These are phyloP conservation scores for Chlamydotis undulata DNA, from an alignment of 2,113 vertebrate genomes.

Conservation along the genomic window DNA sequence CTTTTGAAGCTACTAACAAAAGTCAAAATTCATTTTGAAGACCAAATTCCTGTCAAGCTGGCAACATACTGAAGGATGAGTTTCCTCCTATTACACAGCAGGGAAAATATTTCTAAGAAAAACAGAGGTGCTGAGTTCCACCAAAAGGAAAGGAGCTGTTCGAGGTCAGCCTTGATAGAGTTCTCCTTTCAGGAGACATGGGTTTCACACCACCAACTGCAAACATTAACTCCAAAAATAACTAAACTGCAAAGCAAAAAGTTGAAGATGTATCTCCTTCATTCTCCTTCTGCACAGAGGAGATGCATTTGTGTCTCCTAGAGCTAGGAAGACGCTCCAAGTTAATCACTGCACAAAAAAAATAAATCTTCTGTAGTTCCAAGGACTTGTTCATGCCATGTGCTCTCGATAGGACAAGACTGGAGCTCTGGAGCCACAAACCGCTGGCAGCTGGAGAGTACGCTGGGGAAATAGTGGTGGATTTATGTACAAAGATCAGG, in stretches of 20 bases:
- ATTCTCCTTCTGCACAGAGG: neutral
- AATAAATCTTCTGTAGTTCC: neutral
- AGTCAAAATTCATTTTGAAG: neutral
- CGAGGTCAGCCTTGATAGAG: neutral
- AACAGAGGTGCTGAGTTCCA: neutral
- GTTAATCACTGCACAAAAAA: neutral
- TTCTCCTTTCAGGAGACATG: neutral
- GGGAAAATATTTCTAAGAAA: neutral
- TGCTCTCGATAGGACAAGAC: neutral
- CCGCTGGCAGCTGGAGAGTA: neutral
- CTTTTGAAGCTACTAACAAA: neutral
- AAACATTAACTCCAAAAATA: neutral
- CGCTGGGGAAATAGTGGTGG: neutral
- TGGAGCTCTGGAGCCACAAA: neutral
- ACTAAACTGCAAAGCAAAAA: neutral
- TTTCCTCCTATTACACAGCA: neutral
- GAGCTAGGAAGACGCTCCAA: neutral
- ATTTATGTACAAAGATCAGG: neutral
- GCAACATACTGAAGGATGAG: neutral
- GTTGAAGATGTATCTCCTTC: neutral
- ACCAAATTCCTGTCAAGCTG: neutral
- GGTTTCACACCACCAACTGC: neutral
- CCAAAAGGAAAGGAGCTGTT: neutral
- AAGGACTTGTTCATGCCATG: neutral
- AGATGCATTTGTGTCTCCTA: neutral